Evolutionary conservation across 2,113 vertebrate genomes (phyloP), one percentile per base, ranked within the genome.

Genomic region (Tangachromis dhanisi): DNA sequence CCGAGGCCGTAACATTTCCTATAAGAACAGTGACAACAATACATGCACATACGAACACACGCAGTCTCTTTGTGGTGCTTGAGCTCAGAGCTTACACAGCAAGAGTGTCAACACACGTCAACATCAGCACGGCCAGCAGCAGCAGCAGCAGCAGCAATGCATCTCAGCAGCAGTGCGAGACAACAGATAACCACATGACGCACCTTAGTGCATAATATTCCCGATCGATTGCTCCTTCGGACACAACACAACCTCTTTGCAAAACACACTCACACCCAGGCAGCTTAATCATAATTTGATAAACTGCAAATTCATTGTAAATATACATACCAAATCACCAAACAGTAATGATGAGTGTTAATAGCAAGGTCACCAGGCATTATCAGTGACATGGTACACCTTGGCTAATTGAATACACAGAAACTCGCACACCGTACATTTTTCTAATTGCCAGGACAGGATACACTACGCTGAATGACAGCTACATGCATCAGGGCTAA

Each of bases 101-200:
- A 92, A 90, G 91, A 90, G 90, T 95, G 95, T 93, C 95, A 94
- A 91, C 91, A 88, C 85, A 83, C 83, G 85, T 94, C 92, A 94
- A 92, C 92, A 89, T 86, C 83, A 92, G 89, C 91, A 85, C 61
- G 71, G 81, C 59, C 89, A 89, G 71, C 90, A 86, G 83, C 88
- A 88, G 73, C 89, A 92, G 89, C 81, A 83, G 73, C 89, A 92
- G 89, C 88, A 89, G 86, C 81, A 63, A 81, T 73, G 88, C 90
- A 91, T 91, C 88, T 88, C 78, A 68, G 91, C 89, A 81, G 87
- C 82, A 7, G 57, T 86, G 86, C 88, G 90, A 88, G 86, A 90
- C 92, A 91, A 83, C 93, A 91, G 87, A 83, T 89, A 83, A 10
- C 84, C 82, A 88, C 91, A 93, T 92, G 92, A 93, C 89, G 91